These are phyloP conservation scores for Hylia prasina DNA, from an alignment of 2,113 vertebrate genomes.

Conservation along the genomic window DNA sequence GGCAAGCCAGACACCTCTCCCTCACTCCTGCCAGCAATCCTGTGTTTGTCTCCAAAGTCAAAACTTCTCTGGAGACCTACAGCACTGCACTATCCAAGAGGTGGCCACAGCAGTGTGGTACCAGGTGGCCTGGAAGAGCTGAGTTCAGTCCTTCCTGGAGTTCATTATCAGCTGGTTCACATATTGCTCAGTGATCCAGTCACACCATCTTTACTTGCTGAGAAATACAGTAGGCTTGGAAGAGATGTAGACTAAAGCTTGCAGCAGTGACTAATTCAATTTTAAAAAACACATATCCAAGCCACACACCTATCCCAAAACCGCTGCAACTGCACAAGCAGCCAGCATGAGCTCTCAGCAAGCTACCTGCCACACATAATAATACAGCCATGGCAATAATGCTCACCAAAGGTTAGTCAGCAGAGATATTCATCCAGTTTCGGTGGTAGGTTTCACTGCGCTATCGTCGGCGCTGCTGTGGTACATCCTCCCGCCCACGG, in stretches of 20 bases:
- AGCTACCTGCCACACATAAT: not conserved
- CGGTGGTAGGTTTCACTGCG: not conserved
- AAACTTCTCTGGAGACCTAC: not conserved
- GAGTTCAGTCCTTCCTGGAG: not conserved
- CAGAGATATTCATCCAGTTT: not conserved
- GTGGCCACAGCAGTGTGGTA: accelerated
- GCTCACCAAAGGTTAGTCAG: not conserved
- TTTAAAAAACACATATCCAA: not conserved
- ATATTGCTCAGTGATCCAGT: not conserved
- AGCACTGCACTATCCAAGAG: accelerated
- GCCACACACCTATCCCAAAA: not conserved
- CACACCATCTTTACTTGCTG: not conserved
- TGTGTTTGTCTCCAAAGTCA: not conserved
- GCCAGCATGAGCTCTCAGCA: not conserved
- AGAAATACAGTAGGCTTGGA: not conserved
- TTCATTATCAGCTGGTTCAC: not conserved
- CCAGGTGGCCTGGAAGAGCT: accelerated
- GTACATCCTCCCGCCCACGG: slow-evolving; percentile 3
- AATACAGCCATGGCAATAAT: accelerated
- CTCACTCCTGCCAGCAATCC: not conserved
- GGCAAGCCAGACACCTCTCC: not conserved
- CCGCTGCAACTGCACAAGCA: not conserved
- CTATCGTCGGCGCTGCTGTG: accelerated
- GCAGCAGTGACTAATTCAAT: not conserved
- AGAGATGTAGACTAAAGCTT: not conserved